Conservation (phyloP, 2,888 invertebrate genomes). For the Rotaria magnacalcarata region DNA sequence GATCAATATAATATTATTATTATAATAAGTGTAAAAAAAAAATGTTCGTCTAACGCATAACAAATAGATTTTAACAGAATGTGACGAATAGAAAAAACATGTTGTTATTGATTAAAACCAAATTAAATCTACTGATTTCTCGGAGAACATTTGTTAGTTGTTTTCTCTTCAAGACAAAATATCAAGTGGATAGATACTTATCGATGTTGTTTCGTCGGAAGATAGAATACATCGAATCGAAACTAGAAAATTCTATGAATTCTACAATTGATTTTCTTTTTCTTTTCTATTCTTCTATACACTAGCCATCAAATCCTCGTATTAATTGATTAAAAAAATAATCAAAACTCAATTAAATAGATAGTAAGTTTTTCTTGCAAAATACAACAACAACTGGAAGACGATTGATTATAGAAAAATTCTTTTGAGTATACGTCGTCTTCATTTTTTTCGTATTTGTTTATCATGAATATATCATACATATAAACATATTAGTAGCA, state of each 20-base stretch:
- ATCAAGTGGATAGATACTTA: background rate
- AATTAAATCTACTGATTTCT: background rate
- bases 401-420: background rate
- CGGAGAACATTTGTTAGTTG: background rate
- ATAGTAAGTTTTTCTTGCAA: background rate
- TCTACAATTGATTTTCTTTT: no score
- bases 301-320: background rate
- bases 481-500: background rate
- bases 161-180: background rate
- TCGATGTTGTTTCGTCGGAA: no score
- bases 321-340: background rate
- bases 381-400: background rate
- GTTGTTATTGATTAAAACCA: background rate
- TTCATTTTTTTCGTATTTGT: background rate
- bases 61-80: background rate
- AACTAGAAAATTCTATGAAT: background rate
- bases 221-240: background rate
- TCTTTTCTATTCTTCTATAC: background rate
- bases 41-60: background rate
- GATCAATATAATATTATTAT: conserved; percentile 18
- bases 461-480: background rate
- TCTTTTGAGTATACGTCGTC: no score
- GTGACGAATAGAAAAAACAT: background rate
- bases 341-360: background rate
- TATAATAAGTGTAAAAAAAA: background rate